Evolutionary conservation across 2,888 invertebrate genomes (phyloP), one percentile per base, ranked within the genome.

Genomic region (Ceriagrion tenellum): DNA sequence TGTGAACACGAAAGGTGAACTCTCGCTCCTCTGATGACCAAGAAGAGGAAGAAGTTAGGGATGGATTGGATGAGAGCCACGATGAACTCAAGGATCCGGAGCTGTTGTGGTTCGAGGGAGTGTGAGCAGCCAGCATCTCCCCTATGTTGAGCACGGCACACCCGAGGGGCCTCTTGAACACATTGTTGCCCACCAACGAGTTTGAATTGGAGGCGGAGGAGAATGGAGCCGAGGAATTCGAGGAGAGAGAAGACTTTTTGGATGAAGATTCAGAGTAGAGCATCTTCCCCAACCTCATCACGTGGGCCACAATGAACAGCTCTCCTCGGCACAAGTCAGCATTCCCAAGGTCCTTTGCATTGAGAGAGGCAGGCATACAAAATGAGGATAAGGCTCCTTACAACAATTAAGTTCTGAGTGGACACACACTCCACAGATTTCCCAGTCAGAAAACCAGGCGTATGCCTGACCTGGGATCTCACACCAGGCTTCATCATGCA

Each of bases 231-330:
- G 91, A 91, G 13, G 93, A 93, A 96, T 96, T 16, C 98, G 97
- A 95, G 98, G 98, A 90, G 97, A 97, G 95, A 69, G 95, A 95
- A 59, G 95, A 93, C 59, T 95, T 97, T 96, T 97, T 97, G 96
- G 97, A 97, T 63, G 97, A 97, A 97, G 97, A 97, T 88, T 98
- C 98, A 1, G 98, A 98, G 90, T 98, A 98, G 30, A 98, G 97
- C 98, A 99, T 99, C 96, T 98, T 98, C 2, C 99, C 99, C 95
- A 99, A 98, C 95, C 99, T 98, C 97, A 99, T 98, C 91, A 99
- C 98, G 97, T 99, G 99, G 96, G 99, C 99, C 63, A 99, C 98
- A 96, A 99, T 97, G 97, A 98, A 99, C 55, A 99, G 97, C 96
- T 99, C 99, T 2, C 93, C 93, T 95, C 98, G 98, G 95, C 98